Base-by-base conservation (phyloP, 2,888 invertebrate species). In the Chrysolina oricalcia region DNA sequence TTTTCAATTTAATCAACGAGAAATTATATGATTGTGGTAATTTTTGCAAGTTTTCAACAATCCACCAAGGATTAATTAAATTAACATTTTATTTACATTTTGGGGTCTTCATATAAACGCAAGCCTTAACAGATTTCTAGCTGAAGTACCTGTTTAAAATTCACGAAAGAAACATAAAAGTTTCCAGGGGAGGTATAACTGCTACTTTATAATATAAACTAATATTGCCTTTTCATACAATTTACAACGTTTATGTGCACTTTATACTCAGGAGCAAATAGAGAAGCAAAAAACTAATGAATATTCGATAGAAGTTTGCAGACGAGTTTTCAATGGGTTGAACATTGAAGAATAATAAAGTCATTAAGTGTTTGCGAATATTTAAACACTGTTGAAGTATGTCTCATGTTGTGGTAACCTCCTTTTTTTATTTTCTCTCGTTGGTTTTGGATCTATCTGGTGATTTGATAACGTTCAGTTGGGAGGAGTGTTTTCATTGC, bases 71-170 rank as follows among this genome's bases (percentile, higher is more conserved):
- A 80, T 83, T 83, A 83, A 83, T 84, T 83, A 83, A 83, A 84
- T 84, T 84, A 82, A 81, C 84, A 84, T 82, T 83, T 81, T 81
- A 81, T 82, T 79, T 79, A 73, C 75, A 78, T 78, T 75, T 78
- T 73, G 67, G 79, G 78, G 80, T 78, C 78, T 79, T 80, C 77
- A 78, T 78, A 59, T 78, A 59, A 70, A 65, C 64, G 64, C 59
- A 53, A 70, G 65, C 50, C 46, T 70, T 70, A 64, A 70, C 70
- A 65, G 69, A 74, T 73, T 73, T 73, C 56, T 46, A 53, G 73
- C 63, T 70, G 73, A 35, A 72, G 76, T 72, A 73, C 71, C 72
- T 76, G 66, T 70, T 74, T 78, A 74, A 76, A 76, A 78, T 74
- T 75, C 72, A 78, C 75, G 73, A 78, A 76, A 76, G 76, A 75